Evolutionary conservation across 2,797 vertebrate species (phyloP).

Genomic region (Remorina albescens): DNA sequence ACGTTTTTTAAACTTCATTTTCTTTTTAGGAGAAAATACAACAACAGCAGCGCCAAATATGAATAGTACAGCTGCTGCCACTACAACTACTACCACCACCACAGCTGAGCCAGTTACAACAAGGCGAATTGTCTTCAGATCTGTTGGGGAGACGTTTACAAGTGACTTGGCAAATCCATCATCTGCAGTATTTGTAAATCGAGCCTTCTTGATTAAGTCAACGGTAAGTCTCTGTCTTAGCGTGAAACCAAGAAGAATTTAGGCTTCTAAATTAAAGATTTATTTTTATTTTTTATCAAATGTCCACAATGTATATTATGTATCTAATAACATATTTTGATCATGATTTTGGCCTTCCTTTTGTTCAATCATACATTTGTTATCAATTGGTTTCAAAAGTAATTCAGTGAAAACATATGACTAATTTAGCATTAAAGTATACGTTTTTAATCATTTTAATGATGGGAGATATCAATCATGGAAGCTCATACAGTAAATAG

Average conservation of each 20-base stretch:
- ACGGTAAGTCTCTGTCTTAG: constrained; percentile 37
- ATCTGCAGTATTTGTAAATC: constrained; percentile 39
- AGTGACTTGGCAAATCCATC: constrained; percentile 31
- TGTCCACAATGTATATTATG: neutral
- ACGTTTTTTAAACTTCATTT: too few species aligned
- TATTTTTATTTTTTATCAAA: neutral
- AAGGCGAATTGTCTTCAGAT: constrained; percentile 39
- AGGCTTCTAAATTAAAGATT: neutral
- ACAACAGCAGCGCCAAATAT: neutral
- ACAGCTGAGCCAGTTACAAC: constrained; percentile 12
- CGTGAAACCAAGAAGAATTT: neutral
- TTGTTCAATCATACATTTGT: neutral
- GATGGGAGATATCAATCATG: too few species aligned
- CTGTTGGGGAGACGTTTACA: constrained; percentile 58
- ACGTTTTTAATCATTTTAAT: too few species aligned
- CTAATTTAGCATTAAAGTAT: neutral
- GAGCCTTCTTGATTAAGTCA: constrained; percentile 32
- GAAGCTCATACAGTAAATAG: neutral
- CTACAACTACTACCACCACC: neutral
- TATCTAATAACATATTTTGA: neutral
- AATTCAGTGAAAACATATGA: too few species aligned
- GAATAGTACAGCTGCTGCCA: neutral
- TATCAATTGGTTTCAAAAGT: too few species aligned
- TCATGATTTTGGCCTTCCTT: neutral
- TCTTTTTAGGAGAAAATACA: neutral